These are phyloP conservation scores for Lasioglossum figueresi DNA, from an alignment of 2,888 invertebrate species.

Conservation along the genomic window DNA sequence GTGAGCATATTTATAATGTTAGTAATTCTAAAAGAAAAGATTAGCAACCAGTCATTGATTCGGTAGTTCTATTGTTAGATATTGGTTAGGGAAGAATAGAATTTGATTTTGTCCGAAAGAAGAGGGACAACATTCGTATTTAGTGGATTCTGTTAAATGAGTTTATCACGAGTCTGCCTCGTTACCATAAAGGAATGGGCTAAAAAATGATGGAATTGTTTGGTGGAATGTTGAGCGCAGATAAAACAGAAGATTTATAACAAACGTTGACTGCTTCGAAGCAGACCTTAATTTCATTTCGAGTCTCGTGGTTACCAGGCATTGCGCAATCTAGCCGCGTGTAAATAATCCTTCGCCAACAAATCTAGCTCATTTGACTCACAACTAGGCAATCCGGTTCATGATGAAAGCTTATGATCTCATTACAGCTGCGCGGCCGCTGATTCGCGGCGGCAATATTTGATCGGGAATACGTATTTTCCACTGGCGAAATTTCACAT, in stretches of 20 bases:
- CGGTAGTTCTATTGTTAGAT: not conserved
- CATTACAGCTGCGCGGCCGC: slow-evolving; percentile 24
- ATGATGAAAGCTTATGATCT: slow-evolving; percentile 45
- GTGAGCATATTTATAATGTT: not conserved
- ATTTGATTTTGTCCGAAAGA: not conserved
- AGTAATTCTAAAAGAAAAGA: not conserved
- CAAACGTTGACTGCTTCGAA: not conserved
- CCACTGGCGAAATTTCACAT: slow-evolving; percentile 21
- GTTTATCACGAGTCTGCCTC: not conserved
- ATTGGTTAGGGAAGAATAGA: not conserved
- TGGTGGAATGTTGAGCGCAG: not conserved
- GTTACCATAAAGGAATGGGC: not conserved
- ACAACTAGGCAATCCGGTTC: slow-evolving; percentile 32
- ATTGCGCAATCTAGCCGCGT: not conserved
- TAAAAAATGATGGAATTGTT: not conserved
- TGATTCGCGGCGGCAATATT: slow-evolving; percentile 39
- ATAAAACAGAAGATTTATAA: not conserved
- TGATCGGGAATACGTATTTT: slow-evolving; percentile 40
- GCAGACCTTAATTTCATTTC: not conserved
- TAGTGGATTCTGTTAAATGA: not conserved
- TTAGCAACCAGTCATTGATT: not conserved
- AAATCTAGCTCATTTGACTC: slow-evolving; percentile 23
- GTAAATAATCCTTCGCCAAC: slow-evolving; percentile 28
- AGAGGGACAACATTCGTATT: no score
- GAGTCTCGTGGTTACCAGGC: not conserved